Base-by-base conservation (phyloP, 1,140 invertebrate species). In the Gerris buenoi region DNA sequence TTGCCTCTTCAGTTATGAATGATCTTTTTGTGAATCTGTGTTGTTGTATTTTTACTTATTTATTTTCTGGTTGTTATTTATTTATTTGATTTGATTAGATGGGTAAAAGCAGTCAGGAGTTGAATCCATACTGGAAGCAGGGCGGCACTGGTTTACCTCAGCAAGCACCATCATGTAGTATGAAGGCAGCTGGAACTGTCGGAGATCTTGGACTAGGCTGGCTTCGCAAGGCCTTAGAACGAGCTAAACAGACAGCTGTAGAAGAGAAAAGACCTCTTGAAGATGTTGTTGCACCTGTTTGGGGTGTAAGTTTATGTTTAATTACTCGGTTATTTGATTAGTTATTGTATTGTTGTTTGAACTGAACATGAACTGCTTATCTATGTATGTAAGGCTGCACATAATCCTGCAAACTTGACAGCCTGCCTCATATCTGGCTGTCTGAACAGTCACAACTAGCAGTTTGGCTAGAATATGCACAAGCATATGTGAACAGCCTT, bases 51-150 rank as follows among this genome's bases (percentile, higher is more conserved):
- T n/a, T n/a, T n/a, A n/a, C n/a, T n/a, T n/a, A n/a, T n/a, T n/a
- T n/a, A n/a, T n/a, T n/a, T n/a, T n/a, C n/a, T n/a, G n/a, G n/a
- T n/a, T n/a, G n/a, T n/a, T n/a, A n/a, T n/a, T n/a, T n/a, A n/a
- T n/a, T n/a, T 10, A 3, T 65, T 46, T 33, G 2, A 15, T 22
- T 65, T 27, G 46, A 65, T 59, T 58, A 91, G 82, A 86, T 87
- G 56, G 85, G 86, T 1, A 86, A 86, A 69, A 87, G 86, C 74
- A 76, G 74, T 1, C 80, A 84, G 73, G 93, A 97, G 80, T 78
- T 95, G 61, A 97, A 97, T 82, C 93, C 91, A 1, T 91, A 93
- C 76, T 95, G 92, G 91, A 93, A 91, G 81, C 80, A 88, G 78
- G 90, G 89, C 67, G 93, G 93, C 14, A 84, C 81, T 61, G 93